A percentile compares a stretch with the other conserved stretches of the same genome.
Evolutionary conservation across 2,113 vertebrate genomes (phyloP).

Genomic region (Leucopsar rothschildi): DNA sequence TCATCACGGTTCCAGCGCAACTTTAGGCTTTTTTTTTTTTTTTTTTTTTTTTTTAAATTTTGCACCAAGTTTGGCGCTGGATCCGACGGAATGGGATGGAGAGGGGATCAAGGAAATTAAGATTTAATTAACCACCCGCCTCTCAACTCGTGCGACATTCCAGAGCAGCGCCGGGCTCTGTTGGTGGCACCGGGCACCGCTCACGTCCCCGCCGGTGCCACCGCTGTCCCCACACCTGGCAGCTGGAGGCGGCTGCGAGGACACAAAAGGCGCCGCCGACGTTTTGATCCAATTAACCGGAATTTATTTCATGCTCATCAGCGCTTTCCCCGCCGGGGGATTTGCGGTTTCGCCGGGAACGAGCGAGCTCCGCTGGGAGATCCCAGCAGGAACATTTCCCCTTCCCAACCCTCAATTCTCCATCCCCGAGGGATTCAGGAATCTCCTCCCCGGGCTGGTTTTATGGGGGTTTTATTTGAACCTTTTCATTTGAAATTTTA

Average conservation of each 20-base stretch:
- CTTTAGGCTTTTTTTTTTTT: not conserved
- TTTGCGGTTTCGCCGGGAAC: not conserved
- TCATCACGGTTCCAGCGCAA: not conserved
- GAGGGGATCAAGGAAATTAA: fast-evolving
- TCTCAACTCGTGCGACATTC: not conserved
- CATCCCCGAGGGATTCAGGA: not conserved
- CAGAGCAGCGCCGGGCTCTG: not conserved
- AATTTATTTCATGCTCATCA: not conserved
- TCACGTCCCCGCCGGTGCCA: not conserved
- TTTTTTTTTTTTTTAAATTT: not conserved
- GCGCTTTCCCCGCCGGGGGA: not conserved
- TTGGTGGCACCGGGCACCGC: not conserved
- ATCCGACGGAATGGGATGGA: not conserved
- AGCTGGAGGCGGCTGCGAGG: not conserved
- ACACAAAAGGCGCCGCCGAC: not conserved
- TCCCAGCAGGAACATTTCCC: not conserved
- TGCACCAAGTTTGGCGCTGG: not conserved
- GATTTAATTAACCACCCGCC: not conserved
- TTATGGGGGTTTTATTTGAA: not conserved
- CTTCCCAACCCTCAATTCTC: not conserved
- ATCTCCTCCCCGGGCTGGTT: not conserved
- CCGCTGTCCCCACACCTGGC: not conserved
- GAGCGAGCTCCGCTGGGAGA: not conserved
- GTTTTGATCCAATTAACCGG: not conserved
- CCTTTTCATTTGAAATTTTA: not conserved